Evolutionary conservation across 2,888 invertebrate genomes (phyloP), one percentile per base, ranked within the genome.

Genomic region (Nymphalis urticae): DNA sequence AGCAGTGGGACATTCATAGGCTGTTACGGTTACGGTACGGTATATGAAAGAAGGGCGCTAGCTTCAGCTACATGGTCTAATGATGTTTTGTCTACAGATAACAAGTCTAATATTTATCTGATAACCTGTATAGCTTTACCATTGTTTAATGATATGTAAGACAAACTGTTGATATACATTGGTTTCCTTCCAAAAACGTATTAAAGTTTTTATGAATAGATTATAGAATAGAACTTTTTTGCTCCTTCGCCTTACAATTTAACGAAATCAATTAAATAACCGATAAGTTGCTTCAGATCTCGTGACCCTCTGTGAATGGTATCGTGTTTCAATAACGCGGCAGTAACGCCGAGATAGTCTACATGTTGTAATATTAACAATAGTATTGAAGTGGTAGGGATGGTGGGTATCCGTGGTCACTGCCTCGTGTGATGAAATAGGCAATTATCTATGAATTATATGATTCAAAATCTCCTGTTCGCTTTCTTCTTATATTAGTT

Each of bases 231-330:
- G 4, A 42, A 4, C 42, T 13, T 42, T 42, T 42, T 50, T 50
- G 17, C 50, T 19, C 8, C n/a, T 50, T 50, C 58, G 2, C 17
- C 13, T 42, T 10, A 13, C 10, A 42, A 58, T 42, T 42, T n/a
- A 42, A 36, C 27, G 19, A 65, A 68, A 62, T 60, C 59, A 71
- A 65, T 65, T 62, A 65, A 71, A 62, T 62, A 64, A 58, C 58
- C n/a, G 4, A 48, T 48, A 36, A 17, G 59, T 68, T 70, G 51
- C 68, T 48, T 48, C 59, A 66, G 17, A 53, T 24, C 19, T 66
- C 69, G 69, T 66, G 69, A 66, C 69, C 53, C 63, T 51, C 53
- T 61, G 24, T 63, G 42, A 68, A 47, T 32, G 56, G 48, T 53
- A 54, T 63, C 63, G 69, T 63, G 71, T 69, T 63, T 13, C 36